Conservation (phyloP, 1,140 invertebrate genomes). For the Diabrotica undecimpunctata region DNA sequence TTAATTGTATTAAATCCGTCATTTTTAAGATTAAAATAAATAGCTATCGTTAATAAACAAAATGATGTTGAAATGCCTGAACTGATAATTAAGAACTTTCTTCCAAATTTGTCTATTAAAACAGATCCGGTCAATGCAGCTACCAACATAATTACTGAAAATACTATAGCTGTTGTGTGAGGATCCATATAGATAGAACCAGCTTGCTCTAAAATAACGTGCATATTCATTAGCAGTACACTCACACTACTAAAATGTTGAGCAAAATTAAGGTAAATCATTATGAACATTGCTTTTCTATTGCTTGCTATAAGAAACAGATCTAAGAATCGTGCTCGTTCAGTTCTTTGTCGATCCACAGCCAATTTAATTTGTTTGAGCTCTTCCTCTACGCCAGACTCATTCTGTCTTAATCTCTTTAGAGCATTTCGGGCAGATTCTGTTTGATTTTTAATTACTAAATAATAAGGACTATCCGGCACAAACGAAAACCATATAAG, state of each 20-base stretch:
- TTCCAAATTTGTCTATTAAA: constrained; percentile 37
- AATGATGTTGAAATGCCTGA: constrained; percentile 32
- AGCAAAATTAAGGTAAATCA: constrained; percentile 52
- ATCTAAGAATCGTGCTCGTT: constrained; percentile 31
- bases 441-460: constrained; percentile 31
- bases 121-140: constrained; percentile 26
- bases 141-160: constrained; percentile 34
- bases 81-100: constrained; percentile 33
- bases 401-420: constrained; percentile 29
- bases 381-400: constrained; percentile 49
- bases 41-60: constrained; percentile 30
- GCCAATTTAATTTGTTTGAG: constrained; percentile 41
- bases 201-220: constrained; percentile 33
- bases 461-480: constrained; percentile 34
- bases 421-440: constrained; percentile 52
- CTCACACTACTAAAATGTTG: constrained; percentile 52
- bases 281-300: constrained; percentile 34
- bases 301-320: constrained; percentile 36
- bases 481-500: constrained; percentile 19
- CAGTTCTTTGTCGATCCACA: constrained; percentile 32
- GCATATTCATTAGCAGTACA: constrained; percentile 35
- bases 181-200: constrained; percentile 30
- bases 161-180: constrained; percentile 34
- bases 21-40: constrained; percentile 39
- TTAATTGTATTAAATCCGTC: constrained; percentile 17